A percentile compares a stretch with the other conserved stretches of the same genome.
These are phyloP conservation scores for Vanessa cardui DNA, from an alignment of 2,888 invertebrate genomes.

Conservation along the genomic window DNA sequence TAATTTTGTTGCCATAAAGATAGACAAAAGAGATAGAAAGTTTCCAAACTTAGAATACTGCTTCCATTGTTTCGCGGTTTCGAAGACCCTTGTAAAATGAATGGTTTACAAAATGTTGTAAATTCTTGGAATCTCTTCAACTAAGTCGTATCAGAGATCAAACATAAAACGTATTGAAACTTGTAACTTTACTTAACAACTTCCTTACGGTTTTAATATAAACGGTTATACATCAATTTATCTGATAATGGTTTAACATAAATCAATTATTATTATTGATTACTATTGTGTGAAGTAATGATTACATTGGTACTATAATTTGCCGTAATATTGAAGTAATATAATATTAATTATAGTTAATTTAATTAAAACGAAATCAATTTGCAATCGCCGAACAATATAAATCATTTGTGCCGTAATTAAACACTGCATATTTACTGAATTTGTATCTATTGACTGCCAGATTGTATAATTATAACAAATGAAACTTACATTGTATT, in stretches of 20 bases:
- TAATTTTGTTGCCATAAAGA: slow-evolving; percentile 25
- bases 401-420: slow-evolving; percentile 9
- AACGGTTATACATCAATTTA: not conserved
- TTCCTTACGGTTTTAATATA: not conserved
- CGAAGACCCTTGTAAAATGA: slow-evolving; percentile 25
- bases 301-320: not conserved
- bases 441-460: not conserved
- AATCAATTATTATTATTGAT: not conserved
- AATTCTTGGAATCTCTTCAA: slow-evolving; percentile 29
- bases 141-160: slow-evolving; percentile 30
- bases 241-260: not conserved
- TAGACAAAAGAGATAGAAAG: slow-evolving; percentile 24
- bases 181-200: slow-evolving; percentile 24
- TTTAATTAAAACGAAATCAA: slow-evolving; percentile 13
- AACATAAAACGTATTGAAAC: slow-evolving; percentile 24
- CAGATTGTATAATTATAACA: too few species aligned
- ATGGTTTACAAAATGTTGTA: slow-evolving; percentile 30
- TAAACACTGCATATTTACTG: slow-evolving; percentile 7
- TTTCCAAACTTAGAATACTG: slow-evolving; percentile 27
- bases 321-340: not conserved
- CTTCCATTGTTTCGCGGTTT: slow-evolving; percentile 25
- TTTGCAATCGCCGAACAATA: slow-evolving; percentile 7
- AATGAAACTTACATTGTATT: too few species aligned
- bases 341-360: slow-evolving; percentile 16
- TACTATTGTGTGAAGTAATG: not conserved